phyloP scores from a whole-genome alignment of 2,797 vertebrate species.

The Urophycis tenuis region DNA sequence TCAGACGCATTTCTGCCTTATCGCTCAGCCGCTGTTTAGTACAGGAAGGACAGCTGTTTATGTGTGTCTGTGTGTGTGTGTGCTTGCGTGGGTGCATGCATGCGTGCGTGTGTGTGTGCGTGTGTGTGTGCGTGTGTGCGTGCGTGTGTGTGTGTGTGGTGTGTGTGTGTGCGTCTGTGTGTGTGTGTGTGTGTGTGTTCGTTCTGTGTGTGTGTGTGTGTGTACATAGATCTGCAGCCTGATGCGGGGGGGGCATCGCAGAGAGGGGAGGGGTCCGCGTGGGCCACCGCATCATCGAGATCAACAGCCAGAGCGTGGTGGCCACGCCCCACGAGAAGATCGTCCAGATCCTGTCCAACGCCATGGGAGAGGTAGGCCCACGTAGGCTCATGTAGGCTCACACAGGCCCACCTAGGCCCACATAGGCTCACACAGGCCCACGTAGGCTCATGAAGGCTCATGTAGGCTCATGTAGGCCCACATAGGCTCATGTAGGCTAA shows the following conservation, averaged over 20 bases:
- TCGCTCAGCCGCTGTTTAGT: background rate
- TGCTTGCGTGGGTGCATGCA: background rate
- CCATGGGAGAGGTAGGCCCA: constrained; percentile 86
- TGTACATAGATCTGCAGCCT: constrained; percentile 87
- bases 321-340: constrained; percentile 96
- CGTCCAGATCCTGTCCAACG: constrained; percentile 94
- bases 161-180: too few relatives aligned
- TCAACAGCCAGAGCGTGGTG: constrained; percentile 93
- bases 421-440: too few relatives aligned
- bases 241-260: constrained; percentile 92
- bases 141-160: background rate
- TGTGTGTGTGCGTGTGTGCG: background rate
- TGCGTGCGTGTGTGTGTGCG: background rate
- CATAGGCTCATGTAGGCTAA: too few relatives aligned
- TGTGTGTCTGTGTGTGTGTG: too few relatives aligned
- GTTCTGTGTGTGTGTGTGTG: background rate
- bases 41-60: background rate
- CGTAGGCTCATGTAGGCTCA: constrained; percentile 57
- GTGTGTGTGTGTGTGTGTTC: background rate
- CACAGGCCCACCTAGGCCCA: background rate
- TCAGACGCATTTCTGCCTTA: background rate
- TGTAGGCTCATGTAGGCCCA: too few relatives aligned
- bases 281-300: constrained; percentile 95
- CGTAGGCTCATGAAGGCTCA: too few relatives aligned
- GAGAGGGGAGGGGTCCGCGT: constrained; percentile 92